Conservation (phyloP, 2,888 invertebrate genomes). For the Drosophila neonasuta region DNA sequence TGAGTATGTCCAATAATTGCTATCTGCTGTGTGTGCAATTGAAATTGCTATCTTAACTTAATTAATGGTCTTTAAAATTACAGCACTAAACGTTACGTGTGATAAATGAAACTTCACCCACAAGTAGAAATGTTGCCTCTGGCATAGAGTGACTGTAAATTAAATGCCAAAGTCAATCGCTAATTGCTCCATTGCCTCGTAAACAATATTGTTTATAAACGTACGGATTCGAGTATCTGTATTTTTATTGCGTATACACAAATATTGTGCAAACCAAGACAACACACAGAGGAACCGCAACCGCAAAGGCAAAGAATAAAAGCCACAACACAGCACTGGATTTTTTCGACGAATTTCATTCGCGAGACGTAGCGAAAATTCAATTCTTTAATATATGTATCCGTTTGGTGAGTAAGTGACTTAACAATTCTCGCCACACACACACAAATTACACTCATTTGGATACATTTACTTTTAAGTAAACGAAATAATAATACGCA, state of each 20-base stretch:
- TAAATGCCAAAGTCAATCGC: slow-evolving; percentile 49
- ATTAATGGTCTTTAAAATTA: background rate
- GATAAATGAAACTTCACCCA: slow-evolving; percentile 23
- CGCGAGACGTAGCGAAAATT: slow-evolving; percentile 16
- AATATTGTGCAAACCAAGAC: slow-evolving; percentile 27
- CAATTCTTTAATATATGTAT: slow-evolving; percentile 6
- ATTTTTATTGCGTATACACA: slow-evolving; percentile 29
- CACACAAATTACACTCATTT: background rate
- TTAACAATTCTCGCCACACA: slow-evolving; percentile 1
- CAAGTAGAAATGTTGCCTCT: background rate
- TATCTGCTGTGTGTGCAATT: background rate
- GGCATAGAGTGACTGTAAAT: slow-evolving; percentile 39
- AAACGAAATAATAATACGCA: slow-evolving; percentile 31
- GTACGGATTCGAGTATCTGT: slow-evolving; percentile 22
- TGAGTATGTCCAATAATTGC: background rate
- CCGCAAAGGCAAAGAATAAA: background rate
- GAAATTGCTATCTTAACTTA: slow-evolving; percentile 17
- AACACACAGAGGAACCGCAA: background rate
- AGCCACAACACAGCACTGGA: background rate
- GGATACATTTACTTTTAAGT: slow-evolving; percentile 7
- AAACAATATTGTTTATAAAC: slow-evolving; percentile 50
- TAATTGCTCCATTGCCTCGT: slow-evolving; percentile 44
- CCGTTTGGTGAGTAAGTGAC: slow-evolving; percentile 27
- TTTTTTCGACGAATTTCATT: slow-evolving; percentile 32
- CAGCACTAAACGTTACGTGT: background rate